phyloP scores from a whole-genome alignment of 1,140 invertebrate genomes.

The Drosophila prosaltans region DNA sequence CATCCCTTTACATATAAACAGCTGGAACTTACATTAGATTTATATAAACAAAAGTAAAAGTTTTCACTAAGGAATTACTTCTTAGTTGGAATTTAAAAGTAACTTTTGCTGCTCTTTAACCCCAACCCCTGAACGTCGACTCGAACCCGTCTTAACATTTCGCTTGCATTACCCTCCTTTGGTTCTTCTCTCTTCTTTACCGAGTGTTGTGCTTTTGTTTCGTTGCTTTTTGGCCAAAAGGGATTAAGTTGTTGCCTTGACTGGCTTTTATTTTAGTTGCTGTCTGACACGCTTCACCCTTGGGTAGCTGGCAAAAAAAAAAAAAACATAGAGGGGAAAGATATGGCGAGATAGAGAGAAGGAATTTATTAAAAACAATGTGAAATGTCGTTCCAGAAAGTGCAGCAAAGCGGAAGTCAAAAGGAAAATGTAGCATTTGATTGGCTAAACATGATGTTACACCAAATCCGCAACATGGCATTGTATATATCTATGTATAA shows the following conservation, averaged over 20 bases:
- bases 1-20: conserved; percentile 19
- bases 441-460: conserved; percentile 14
- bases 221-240: conserved; percentile 56
- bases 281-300: conserved; percentile 39
- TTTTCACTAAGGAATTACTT: conserved; percentile 56
- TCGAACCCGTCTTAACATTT: neutral
- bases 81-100: conserved; percentile 72
- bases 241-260: conserved; percentile 68
- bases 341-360: neutral
- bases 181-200: conserved; percentile 11
- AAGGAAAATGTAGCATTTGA: conserved; percentile 39
- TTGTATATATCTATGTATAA: neutral
- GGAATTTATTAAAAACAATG: conserved; percentile 69
- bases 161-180: neutral
- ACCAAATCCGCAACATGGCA: conserved; percentile 1
- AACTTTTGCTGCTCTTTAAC: conserved; percentile 31
- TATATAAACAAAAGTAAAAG: conserved; percentile 51
- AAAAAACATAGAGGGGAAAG: neutral
- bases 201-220: conserved; percentile 15
- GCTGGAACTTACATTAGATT: conserved; percentile 45
- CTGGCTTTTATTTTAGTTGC: conserved; percentile 65
- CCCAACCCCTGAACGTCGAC: neutral
- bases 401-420: conserved; percentile 47
- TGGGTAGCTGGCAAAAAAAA: neutral
- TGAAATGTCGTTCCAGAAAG: conserved; percentile 35